Conservation (phyloP, 2,888 invertebrate species). For the Acrobeloides nanus region DNA sequence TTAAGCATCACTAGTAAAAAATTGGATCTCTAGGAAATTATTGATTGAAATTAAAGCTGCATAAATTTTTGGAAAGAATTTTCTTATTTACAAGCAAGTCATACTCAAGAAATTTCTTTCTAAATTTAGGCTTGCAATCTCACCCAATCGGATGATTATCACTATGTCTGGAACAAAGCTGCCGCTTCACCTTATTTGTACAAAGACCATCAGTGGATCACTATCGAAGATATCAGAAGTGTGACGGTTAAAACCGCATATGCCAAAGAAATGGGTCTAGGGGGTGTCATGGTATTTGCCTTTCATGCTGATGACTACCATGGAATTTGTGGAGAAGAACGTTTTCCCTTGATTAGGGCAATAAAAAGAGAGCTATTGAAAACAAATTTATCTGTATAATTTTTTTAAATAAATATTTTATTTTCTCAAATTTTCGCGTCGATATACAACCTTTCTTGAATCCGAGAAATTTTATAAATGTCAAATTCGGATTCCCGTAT, state of each 20-base stretch:
- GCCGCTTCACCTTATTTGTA: conserved; percentile 24
- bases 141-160: conserved; percentile 5
- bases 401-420: too few relatives aligned
- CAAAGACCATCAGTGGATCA: conserved; percentile 21
- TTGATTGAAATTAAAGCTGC: conserved; percentile 1
- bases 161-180: conserved; percentile 17
- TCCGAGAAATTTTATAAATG: too few relatives aligned
- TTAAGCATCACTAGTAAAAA: too few relatives aligned
- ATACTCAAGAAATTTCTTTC: too few relatives aligned
- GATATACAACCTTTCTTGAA: too few relatives aligned
- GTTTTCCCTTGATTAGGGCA: conserved; percentile 19
- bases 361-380: conserved; percentile 12
- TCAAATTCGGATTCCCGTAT: too few relatives aligned
- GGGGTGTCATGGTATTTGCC: conserved; percentile 27
- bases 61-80: not conserved
- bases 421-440: too few relatives aligned
- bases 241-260: conserved; percentile 22
- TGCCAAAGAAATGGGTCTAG: conserved; percentile 15
- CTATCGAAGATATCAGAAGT: conserved; percentile 15
- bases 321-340: conserved; percentile 13
- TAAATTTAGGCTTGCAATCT: conserved; percentile 11
- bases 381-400: too few relatives aligned
- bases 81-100: too few relatives aligned
- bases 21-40: not conserved
- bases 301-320: conserved; percentile 23